These are phyloP conservation scores for Laodelphax striatellus DNA, from an alignment of 1,140 invertebrate genomes.

Conservation along the genomic window DNA sequence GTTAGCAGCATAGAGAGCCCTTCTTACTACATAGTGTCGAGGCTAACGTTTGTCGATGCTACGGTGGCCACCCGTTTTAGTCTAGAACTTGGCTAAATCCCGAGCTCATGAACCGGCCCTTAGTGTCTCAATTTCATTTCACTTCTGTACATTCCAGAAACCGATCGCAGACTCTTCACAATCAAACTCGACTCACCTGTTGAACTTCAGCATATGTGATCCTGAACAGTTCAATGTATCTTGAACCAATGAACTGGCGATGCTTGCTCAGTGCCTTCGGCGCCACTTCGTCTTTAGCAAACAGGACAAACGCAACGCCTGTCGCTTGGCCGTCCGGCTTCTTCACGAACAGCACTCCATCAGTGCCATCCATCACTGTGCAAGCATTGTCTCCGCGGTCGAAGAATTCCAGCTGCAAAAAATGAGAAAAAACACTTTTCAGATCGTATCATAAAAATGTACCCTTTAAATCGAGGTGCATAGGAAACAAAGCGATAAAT, in stretches of 20 bases:
- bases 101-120: too few relatives aligned
- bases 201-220: conserved; percentile 98
- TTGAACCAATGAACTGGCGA: conserved; percentile 83
- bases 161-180: too few relatives aligned
- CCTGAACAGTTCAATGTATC: conserved; percentile 97
- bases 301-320: conserved; percentile 97
- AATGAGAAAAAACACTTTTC: conserved; percentile 16
- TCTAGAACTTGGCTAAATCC: too few relatives aligned
- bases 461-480: too few relatives aligned
- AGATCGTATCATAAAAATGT: too few relatives aligned
- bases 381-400: conserved; percentile 71
- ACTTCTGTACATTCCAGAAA: too few relatives aligned
- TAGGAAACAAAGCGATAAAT: too few relatives aligned
- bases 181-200: conserved; percentile 75
- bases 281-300: conserved; percentile 81
- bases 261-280: conserved; percentile 88
- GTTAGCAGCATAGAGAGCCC: too few relatives aligned
- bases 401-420: conserved; percentile 88
- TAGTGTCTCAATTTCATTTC: too few relatives aligned
- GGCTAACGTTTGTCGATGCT: too few relatives aligned
- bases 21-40: too few relatives aligned
- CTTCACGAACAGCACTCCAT: conserved; percentile 93
- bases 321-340: conserved; percentile 92
- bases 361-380: conserved; percentile 79
- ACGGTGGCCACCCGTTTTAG: too few relatives aligned